A percentile compares a stretch with the other conserved stretches of the same genome.
Evolutionary conservation across 2,888 invertebrate genomes (phyloP).

Genomic region (Psococerastis gibbosa): DNA sequence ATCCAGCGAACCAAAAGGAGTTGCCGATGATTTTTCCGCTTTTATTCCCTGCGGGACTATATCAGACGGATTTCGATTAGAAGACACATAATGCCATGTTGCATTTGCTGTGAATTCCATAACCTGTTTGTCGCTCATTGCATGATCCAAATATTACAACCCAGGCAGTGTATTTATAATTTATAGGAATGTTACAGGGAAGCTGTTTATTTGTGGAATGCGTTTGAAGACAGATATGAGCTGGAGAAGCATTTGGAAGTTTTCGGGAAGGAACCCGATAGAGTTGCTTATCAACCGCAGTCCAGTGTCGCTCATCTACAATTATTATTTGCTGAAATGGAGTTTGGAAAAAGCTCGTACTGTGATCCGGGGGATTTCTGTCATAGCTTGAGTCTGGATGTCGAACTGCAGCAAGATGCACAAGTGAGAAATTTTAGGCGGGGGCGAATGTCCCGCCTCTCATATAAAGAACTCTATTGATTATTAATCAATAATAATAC

Average conservation of each 20-base stretch:
- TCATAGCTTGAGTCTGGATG: constrained; percentile 33
- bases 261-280: constrained; percentile 16
- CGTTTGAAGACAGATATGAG: constrained; percentile 27
- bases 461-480: neutral
- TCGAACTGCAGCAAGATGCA: constrained; percentile 40
- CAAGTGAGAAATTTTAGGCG: constrained; percentile 20
- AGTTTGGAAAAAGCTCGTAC: constrained; percentile 31
- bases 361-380: constrained; percentile 38
- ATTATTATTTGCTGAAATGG: constrained; percentile 37
- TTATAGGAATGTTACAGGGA: constrained; percentile 28
- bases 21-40: no score
- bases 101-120: no score
- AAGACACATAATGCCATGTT: no score
- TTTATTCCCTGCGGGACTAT: no score
- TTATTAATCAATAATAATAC: no score
- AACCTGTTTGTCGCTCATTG: no score
- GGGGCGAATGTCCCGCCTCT: no score
- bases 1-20: no score
- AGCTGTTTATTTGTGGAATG: constrained; percentile 36
- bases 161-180: no score
- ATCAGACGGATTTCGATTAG: no score
- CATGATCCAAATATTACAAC: no score
- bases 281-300: constrained; percentile 24
- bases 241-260: constrained; percentile 19
- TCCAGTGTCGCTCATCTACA: constrained; percentile 35